Evolutionary conservation across 2,113 vertebrate genomes (phyloP).

Genomic region (Stictonetta naevosa): DNA sequence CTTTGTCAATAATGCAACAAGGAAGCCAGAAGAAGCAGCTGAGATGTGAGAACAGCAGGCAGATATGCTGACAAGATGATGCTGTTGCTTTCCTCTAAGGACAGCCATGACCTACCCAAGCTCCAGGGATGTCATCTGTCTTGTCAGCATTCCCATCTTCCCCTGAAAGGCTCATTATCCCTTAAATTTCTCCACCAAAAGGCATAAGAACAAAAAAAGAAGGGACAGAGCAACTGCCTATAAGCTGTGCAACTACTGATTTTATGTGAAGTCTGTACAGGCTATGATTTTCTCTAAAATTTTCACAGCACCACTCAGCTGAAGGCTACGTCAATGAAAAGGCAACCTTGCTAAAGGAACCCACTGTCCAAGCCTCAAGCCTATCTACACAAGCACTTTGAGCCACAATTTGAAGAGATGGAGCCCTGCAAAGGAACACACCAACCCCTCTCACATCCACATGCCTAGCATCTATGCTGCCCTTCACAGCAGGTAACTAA

Average conservation of each 20-base stretch:
- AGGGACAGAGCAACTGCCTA: accelerated
- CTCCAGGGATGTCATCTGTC: not conserved
- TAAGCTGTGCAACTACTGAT: not conserved
- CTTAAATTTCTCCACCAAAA: not conserved
- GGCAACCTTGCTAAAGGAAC: not conserved
- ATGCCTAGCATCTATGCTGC: not conserved
- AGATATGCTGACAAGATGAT: not conserved
- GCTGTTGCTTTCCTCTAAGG: not conserved
- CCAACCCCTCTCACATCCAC: not conserved
- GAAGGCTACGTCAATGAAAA: not conserved
- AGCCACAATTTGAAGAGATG: not conserved
- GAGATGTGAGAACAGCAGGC: not conserved
- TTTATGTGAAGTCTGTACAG: not conserved
- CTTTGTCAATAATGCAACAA: not conserved
- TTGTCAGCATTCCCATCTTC: not conserved
- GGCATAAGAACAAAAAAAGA: not conserved
- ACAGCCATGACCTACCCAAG: not conserved
- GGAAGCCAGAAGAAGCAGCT: not conserved
- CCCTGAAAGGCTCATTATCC: not conserved
- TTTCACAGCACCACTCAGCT: not conserved
- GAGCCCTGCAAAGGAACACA: not conserved
- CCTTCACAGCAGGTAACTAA: not conserved
- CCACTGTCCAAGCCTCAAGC: not conserved
- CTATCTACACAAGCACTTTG: not conserved
- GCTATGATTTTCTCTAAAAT: not conserved